Base-by-base conservation (phyloP, 2,113 vertebrate species). In the Anthoscopus minutus region DNA sequence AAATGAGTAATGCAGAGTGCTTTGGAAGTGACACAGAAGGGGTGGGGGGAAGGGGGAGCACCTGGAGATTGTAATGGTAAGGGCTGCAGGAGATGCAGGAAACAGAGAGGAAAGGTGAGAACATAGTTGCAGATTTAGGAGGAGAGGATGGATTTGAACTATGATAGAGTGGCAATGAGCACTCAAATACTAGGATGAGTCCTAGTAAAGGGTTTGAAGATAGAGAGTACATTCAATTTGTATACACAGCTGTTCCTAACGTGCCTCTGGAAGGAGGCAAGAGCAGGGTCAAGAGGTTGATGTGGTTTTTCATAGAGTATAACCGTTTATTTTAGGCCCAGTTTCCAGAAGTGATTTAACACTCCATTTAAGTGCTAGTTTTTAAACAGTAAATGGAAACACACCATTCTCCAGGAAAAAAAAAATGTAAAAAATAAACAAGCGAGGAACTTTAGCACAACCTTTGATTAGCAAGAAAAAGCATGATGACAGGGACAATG, bases 281-380 rank as follows among this genome's bases (percentile, higher is more conserved):
- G 64, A 96, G 58, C 61, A 58, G 22, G 85, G 87, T 96, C 94
- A 96, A 92, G 81, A 94, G 84, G 89, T 94, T 89, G 87, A 86
- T 91, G 80, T 0, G 11, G 89, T 92, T 96, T 95, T 93, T 95
- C 83, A 78, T 93, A 81, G 50, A 81, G 62, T 85, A 91, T 79
- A 94, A 85, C 79, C 25, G 23, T 90, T 93, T 94, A 95, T 91
- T 93, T 96, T 93, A 95, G 77, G 70, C 69, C 62, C 54, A 72
- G 85, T 91, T 94, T 96, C 80, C 84, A 94, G 73, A 94, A 96
- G 87, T 84, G 93, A 92, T 95, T 96, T 95, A 96, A 91, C 88
- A 94, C 83, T 92, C 53, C 71, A 78, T 87, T 92, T 92, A 95
- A 95, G 78, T 95, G 79, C 60, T 95, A 40, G 69, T 82, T 91